Base-by-base conservation (phyloP, 2,888 invertebrate species). In the Drosophila histrio region DNA sequence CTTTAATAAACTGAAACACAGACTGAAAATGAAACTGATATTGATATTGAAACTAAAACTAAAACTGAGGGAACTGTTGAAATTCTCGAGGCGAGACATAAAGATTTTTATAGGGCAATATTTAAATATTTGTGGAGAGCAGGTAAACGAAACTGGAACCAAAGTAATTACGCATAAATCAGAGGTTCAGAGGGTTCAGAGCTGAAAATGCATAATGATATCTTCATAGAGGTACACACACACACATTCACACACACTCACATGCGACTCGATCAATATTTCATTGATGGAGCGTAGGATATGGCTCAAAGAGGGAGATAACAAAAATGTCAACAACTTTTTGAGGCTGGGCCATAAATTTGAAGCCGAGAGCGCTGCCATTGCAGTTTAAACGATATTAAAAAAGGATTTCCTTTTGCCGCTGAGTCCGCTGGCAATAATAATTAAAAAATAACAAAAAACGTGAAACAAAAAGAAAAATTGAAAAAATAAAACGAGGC, bases 301-400 rank as follows among this genome's bases (percentile, higher is more conserved):
- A 52, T 61, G 65, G 58, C 49, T 54, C 32, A 34, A 44, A 41
- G n/a, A 38, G 46, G 46, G 8, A 73, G 88, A 89, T 89, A 89
- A 90, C 66, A 58, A 82, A 89, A 88, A 87, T 89, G 90, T 90
- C 89, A 90, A 89, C 89, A 90, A 77, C 63, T 86, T 62, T 62
- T 49, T 39, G 70, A 67, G 69, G 32, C 68, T 68, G 62, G 76
- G 74, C 75, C 86, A 89, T 89, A 89, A 90, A 90, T 89, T 85
- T 41, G 34, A 15, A 54, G 50, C 38, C 39, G 64, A 46, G 36
- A 41, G 30, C 11, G 17, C 22, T 13, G 21, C 22, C 36, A 36
- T 22, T 34, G 59, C 46, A 41, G 54, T 61, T 77, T 79, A 61
- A 67, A 50, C 68, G 77, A 83, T 82, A 87, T 82, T 82, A 86